A percentile compares a stretch with the other conserved stretches of the same genome.
Evolutionary conservation across 2,797 vertebrate species (phyloP).

Genomic region (Lindbergichthys nudifrons): DNA sequence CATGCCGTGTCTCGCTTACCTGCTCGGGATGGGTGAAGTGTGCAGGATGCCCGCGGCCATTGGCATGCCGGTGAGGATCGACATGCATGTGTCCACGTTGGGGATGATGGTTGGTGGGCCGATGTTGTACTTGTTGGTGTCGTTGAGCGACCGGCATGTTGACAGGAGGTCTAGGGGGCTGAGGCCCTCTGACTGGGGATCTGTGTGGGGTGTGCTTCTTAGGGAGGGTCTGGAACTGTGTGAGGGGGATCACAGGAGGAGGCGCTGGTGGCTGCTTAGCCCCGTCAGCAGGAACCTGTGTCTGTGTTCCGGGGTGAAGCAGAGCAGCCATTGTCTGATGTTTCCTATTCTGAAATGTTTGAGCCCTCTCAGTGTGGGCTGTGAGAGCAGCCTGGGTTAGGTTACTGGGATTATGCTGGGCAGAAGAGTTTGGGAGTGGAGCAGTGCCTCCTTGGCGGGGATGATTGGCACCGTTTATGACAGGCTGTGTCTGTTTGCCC

Average conservation of each 20-base stretch:
- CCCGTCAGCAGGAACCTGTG: slow-evolving; percentile 2
- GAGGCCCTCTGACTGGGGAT: slow-evolving; percentile 50
- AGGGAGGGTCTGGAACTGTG: slow-evolving; percentile 78
- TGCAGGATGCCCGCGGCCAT: slow-evolving; percentile 42
- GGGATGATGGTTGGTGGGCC: slow-evolving; percentile 57
- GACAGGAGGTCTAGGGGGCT: slow-evolving; percentile 58
- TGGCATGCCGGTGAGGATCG: slow-evolving; percentile 41
- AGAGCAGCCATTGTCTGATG: slow-evolving; percentile 79
- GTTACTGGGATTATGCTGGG: slow-evolving; percentile 38
- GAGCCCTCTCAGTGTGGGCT: slow-evolving; percentile 66
- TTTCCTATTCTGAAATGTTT: slow-evolving; percentile 65
- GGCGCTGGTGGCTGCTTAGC: slow-evolving; percentile 62
- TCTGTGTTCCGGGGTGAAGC: slow-evolving; percentile 50
- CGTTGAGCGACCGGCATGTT: slow-evolving; percentile 63
- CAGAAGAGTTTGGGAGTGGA: slow-evolving; percentile 30
- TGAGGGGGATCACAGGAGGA: slow-evolving; percentile 77
- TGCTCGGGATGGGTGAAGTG: slow-evolving; percentile 66
- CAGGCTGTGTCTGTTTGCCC: slow-evolving; percentile 57
- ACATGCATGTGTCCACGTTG: slow-evolving; percentile 44
- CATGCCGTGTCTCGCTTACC: slow-evolving; percentile 66
- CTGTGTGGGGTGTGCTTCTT: slow-evolving; percentile 58
- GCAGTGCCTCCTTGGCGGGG: slow-evolving; percentile 53
- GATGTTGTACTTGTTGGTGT: slow-evolving; percentile 38
- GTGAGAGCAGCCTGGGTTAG: slow-evolving; percentile 77
- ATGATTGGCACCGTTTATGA: slow-evolving; percentile 41